These are phyloP conservation scores for Osmerus eperlanus DNA, from an alignment of 2,113 vertebrate genomes.

Conservation along the genomic window DNA sequence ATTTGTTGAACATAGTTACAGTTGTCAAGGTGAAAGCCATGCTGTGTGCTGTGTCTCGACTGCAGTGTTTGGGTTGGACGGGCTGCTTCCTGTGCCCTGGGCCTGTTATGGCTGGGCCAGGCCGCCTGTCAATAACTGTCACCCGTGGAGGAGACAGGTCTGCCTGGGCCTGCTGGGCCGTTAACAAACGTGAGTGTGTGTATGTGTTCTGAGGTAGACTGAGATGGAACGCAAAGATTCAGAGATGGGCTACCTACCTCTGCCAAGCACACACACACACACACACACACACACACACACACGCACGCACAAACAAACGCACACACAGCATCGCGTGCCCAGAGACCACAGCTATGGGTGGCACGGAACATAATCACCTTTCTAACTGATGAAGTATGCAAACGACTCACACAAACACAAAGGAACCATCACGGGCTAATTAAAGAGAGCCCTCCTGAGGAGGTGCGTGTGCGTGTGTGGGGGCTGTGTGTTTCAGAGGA, in stretches of 20 bases:
- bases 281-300: neutral
- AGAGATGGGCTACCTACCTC: conserved; percentile 7
- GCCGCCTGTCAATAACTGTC: conserved; percentile 70
- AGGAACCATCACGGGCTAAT: conserved; percentile 42
- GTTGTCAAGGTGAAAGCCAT: conserved; percentile 64
- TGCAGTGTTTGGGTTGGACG: conserved; percentile 65
- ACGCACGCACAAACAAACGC: conserved; percentile 6
- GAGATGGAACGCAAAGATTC: no score
- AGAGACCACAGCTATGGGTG: conserved; percentile 50
- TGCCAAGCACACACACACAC: conserved; percentile 52
- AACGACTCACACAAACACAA: conserved; percentile 40
- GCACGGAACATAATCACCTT: conserved; percentile 47
- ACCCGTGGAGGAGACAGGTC: conserved; percentile 47
- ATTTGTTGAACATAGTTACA: conserved; percentile 73
- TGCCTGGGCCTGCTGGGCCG: conserved; percentile 58
- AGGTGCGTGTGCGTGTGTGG: neutral
- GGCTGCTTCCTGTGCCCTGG: conserved; percentile 53
- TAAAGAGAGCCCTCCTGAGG: conserved; percentile 27
- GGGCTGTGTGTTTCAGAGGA: neutral
- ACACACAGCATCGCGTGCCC: conserved; percentile 23
- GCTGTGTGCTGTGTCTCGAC: conserved; percentile 40
- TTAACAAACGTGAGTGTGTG: conserved; percentile 38
- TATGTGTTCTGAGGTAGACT: no score
- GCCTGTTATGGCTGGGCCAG: conserved; percentile 71
- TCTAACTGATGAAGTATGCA: conserved; percentile 34